Base-by-base conservation (phyloP, 2,113 vertebrate genomes). In the Argyrosomus japonicus region DNA sequence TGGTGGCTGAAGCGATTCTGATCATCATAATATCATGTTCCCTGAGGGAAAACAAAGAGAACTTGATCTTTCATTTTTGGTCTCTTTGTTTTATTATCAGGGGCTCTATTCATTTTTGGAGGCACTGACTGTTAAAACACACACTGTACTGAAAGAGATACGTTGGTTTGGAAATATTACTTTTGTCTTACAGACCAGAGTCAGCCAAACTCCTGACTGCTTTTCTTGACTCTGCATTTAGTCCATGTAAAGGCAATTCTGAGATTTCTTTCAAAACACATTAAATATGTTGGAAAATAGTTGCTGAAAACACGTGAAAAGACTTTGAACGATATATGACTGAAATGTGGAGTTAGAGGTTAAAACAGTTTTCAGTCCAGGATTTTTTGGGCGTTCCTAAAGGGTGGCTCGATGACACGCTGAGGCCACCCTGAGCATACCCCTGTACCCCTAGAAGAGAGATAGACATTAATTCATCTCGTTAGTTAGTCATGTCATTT, bases 11-110 rank as follows among this genome's bases (percentile, higher is more conserved):
- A 76, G 43, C 15, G 32, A 65, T 86, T 77, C 51, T 83, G 68
- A 85, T 88, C 72, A 58, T 87, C 68, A 77, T 75, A 79, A 88
- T 73, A 89, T 89, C 81, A 73, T 12, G 23, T 83, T 88, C 74
- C 65, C 83, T 8, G 58, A 78, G 65, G 83, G 23, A 67, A 78
- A 87, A 84, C 65, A 79, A 75, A 48, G 60, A 71, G 53, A 87
- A 89, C 50, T n/a, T 68, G 80, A 91, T 77, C 76, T 65, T 74
- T 77, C 36, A 81, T 82, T 79, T 84, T 69, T 77, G 57, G 69
- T 25, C 56, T 63, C 76, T 75, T 79, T 83, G 76, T 88, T 89
- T 87, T 77, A 71, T 87, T 85, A 79, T 83, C 70, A 40, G 29
- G 23, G 77, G 47, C 58, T 89, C 5, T 5, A n/a, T 82, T 87